phyloP scores from a whole-genome alignment of 2,888 invertebrate genomes.

The Tenthredo notha region DNA sequence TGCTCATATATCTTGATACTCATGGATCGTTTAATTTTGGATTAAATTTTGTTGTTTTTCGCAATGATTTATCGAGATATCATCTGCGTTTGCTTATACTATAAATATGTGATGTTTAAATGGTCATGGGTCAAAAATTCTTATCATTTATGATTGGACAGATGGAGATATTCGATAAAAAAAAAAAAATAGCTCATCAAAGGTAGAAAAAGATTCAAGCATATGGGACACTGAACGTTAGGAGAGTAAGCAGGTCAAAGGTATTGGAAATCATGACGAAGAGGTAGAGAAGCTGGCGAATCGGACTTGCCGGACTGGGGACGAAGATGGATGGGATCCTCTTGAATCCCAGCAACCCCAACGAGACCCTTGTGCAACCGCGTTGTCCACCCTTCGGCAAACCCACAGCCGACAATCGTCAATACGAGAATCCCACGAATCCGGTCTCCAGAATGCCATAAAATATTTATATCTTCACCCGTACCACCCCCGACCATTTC shows the following conservation, averaged over 20 bases:
- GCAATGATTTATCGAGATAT: neutral
- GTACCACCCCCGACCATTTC: neutral
- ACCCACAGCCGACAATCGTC: conserved; percentile 37
- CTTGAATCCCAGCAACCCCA: conserved; percentile 71
- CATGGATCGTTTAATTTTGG: neutral
- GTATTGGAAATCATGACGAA: conserved; percentile 44
- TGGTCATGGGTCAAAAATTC: neutral
- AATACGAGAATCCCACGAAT: conserved; percentile 32
- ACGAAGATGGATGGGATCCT: conserved; percentile 70
- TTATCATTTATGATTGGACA: neutral
- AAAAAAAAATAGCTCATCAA: neutral
- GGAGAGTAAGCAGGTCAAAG: conserved; percentile 17
- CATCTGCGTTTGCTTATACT: neutral
- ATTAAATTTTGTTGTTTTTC: neutral
- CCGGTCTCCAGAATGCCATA: conserved; percentile 59
- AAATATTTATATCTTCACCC: conserved; percentile 59
- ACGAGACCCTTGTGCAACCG: conserved; percentile 65
- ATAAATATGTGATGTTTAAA: neutral
- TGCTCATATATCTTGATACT: neutral
- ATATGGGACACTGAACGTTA: neutral
- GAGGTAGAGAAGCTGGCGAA: neutral
- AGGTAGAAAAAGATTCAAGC: neutral
- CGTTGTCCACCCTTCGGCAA: conserved; percentile 16
- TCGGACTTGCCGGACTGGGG: conserved; percentile 55
- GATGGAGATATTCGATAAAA: neutral